These are phyloP conservation scores for Thalpophila matura DNA, from an alignment of 2,888 invertebrate species.

Conservation along the genomic window DNA sequence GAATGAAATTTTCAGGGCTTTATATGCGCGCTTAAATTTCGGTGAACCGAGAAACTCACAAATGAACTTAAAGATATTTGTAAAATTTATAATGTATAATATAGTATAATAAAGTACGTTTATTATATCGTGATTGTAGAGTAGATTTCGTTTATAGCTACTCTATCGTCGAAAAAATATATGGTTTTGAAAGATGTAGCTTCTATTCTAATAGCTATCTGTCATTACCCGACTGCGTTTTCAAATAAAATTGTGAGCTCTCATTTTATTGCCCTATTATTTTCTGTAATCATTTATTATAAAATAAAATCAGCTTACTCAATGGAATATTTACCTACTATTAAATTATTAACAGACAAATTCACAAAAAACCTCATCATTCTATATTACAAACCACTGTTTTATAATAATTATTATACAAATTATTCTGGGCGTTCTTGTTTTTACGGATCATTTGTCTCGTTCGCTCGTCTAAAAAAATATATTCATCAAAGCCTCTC, in stretches of 20 bases:
- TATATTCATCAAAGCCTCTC: constrained; percentile 51
- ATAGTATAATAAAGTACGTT: too few species aligned
- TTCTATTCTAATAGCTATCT: too few species aligned
- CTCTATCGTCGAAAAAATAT: too few species aligned
- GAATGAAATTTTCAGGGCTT: constrained; percentile 46
- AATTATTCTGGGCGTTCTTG: constrained; percentile 9
- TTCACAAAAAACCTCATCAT: background rate
- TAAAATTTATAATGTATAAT: background rate
- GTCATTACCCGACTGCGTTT: too few species aligned
- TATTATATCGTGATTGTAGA: too few species aligned
- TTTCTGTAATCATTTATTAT: background rate
- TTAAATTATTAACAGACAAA: constrained; percentile 5
- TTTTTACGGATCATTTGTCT: constrained; percentile 37
- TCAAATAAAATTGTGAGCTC: background rate
- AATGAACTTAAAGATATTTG: constrained; percentile 21
- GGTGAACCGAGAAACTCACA: constrained; percentile 7
- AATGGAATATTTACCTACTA: background rate
- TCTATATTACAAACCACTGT: background rate
- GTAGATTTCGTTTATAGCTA: too few species aligned
- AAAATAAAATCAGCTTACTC: background rate
- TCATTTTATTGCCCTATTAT: too few species aligned
- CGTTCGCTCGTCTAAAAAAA: constrained; percentile 33
- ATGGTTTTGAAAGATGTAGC: too few species aligned
- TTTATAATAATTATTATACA: background rate
- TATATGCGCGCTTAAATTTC: constrained; percentile 27